A percentile compares a stretch with the other conserved stretches of the same genome.
phyloP scores from a whole-genome alignment of 2,888 invertebrate species.

The Frankliniella fusca region DNA sequence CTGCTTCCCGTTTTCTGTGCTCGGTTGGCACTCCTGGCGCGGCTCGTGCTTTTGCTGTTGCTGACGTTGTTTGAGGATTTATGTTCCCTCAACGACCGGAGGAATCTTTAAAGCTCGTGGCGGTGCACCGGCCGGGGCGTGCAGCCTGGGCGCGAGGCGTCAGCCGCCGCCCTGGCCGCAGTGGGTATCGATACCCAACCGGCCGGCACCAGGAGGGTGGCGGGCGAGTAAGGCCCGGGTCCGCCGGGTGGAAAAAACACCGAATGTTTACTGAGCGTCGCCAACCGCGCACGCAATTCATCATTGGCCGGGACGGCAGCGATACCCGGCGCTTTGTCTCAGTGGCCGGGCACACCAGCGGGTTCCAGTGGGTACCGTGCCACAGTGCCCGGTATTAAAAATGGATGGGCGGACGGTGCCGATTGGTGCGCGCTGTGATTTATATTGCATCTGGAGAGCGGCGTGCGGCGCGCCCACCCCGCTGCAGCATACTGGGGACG shows the following conservation, averaged over 20 bases:
- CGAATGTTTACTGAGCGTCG: too few relatives aligned
- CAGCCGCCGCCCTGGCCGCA: too few relatives aligned
- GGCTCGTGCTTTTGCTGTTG: background rate
- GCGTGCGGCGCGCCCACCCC: background rate
- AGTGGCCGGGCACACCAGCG: too few relatives aligned
- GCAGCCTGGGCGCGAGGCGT: too few relatives aligned
- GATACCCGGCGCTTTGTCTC: too few relatives aligned
- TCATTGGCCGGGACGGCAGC: too few relatives aligned
- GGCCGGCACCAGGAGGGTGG: too few relatives aligned
- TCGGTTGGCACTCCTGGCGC: background rate
- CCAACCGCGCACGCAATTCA: too few relatives aligned
- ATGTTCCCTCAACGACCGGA: background rate
- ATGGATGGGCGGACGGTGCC: background rate
- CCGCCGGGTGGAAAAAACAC: too few relatives aligned
- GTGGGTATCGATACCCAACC: too few relatives aligned
- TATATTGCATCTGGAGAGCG: slow-evolving; percentile 12
- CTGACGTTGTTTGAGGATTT: background rate
- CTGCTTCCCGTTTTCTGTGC: background rate
- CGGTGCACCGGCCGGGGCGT: too few relatives aligned
- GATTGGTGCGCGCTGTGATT: slow-evolving; percentile 7
- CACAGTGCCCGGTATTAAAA: background rate
- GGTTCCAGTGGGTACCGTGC: background rate
- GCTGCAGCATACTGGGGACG: background rate
- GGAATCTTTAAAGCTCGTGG: background rate
- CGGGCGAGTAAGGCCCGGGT: too few relatives aligned